Conservation (phyloP, 1,140 invertebrate genomes). For the Plodia interpunctella region DNA sequence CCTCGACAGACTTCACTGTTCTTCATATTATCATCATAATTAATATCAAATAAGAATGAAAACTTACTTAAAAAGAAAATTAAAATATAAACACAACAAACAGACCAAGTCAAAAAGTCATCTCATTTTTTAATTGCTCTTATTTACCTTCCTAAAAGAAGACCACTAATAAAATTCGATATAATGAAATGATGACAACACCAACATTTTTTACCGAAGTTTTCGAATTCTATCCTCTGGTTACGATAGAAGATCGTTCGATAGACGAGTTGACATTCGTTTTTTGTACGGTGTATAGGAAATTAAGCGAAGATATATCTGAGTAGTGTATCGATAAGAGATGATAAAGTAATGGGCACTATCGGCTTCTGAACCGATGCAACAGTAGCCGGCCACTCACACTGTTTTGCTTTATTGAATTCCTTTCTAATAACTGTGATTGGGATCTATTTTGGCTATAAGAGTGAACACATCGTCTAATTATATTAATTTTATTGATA, state of each 20-base stretch:
- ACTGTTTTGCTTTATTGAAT: conserved; percentile 43
- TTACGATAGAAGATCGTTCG: conserved; percentile 36
- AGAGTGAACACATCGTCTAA: not conserved
- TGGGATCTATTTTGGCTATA: conserved; percentile 23
- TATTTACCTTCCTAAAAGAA: too few relatives aligned
- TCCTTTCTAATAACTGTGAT: conserved; percentile 44
- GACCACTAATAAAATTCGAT: not conserved
- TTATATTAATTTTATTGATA: too few relatives aligned
- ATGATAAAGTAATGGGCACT: conserved; percentile 63
- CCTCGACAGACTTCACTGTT: too few relatives aligned
- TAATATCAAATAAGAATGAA: too few relatives aligned
- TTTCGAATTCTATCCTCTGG: conserved; percentile 42
- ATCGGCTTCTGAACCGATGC: conserved; percentile 58
- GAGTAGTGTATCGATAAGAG: conserved; percentile 39
- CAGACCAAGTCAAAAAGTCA: too few relatives aligned
- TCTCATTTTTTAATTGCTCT: too few relatives aligned
- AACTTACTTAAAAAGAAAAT: too few relatives aligned
- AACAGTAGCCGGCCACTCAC: conserved; percentile 45
- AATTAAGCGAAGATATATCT: conserved; percentile 48
- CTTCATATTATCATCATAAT: too few relatives aligned
- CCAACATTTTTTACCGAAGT: conserved; percentile 34
- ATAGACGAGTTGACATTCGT: conserved; percentile 35
- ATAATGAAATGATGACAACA: conserved; percentile 7
- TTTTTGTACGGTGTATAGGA: conserved; percentile 37
- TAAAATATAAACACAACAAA: too few relatives aligned